phyloP scores from a whole-genome alignment of 2,113 vertebrate genomes.

The Proteles cristata region DNA sequence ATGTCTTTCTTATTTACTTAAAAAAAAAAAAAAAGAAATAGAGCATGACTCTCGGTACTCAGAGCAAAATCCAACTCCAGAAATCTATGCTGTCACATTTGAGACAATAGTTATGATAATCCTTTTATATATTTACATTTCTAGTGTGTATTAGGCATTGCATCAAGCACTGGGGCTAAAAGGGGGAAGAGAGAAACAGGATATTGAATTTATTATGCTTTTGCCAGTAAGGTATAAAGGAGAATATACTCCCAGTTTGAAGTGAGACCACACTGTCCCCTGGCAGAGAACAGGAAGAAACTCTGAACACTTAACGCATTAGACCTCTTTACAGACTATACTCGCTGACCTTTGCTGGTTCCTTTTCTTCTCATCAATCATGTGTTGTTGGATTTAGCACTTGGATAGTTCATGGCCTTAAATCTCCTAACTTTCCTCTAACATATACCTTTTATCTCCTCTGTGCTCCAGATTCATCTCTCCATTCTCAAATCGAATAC shows the following conservation, averaged over 20 bases:
- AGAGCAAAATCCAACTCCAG: neutral
- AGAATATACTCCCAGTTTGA: neutral
- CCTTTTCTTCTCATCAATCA: neutral
- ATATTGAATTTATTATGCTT: neutral
- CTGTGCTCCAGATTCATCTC: neutral
- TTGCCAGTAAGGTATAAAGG: neutral
- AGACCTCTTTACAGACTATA: neutral
- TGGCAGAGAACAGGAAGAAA: neutral
- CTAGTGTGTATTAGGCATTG: neutral
- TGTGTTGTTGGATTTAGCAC: neutral
- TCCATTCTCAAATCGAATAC: neutral
- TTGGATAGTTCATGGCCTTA: neutral
- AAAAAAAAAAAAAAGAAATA: neutral
- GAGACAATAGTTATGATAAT: neutral
- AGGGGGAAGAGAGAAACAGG: neutral
- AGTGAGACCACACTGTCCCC: rapidly evolving
- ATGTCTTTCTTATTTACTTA: neutral
- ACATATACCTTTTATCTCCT: neutral
- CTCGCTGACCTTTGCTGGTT: neutral
- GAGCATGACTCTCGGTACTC: neutral
- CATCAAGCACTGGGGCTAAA: neutral
- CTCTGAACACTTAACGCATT: neutral
- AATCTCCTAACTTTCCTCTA: neutral
- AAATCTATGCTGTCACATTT: neutral
- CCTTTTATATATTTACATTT: neutral